Evolutionary conservation across 1,140 invertebrate genomes (phyloP).

Genomic region (Hylaeus volcanicus): DNA sequence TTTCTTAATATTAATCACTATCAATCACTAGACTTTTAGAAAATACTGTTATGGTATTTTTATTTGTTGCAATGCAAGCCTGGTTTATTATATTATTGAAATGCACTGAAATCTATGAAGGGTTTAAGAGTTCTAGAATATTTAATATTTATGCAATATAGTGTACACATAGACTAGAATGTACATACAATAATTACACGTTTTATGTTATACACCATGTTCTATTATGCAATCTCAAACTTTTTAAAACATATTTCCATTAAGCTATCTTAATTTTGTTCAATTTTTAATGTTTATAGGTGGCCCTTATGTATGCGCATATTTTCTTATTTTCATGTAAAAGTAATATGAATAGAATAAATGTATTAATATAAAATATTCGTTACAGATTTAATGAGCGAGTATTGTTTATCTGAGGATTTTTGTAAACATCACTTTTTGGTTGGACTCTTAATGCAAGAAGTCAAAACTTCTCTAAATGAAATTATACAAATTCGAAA

Average conservation of each 20-base stretch:
- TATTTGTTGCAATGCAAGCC: slow-evolving; percentile 39
- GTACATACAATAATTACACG: background rate
- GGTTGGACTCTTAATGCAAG: slow-evolving; percentile 89
- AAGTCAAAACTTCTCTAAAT: slow-evolving; percentile 89
- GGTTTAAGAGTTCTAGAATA: background rate
- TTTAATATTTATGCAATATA: background rate
- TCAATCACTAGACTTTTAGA: slow-evolving; percentile 34
- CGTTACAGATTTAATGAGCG: slow-evolving; percentile 81
- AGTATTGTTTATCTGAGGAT: slow-evolving; percentile 86
- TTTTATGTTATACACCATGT: slow-evolving; percentile 2
- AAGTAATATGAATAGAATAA: background rate
- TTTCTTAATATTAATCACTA: slow-evolving; percentile 38
- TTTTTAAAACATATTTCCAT: background rate
- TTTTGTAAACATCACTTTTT: slow-evolving; percentile 95
- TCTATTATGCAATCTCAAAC: background rate
- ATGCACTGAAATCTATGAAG: slow-evolving; percentile 13
- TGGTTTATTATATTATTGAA: slow-evolving; percentile 28
- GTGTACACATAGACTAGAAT: background rate
- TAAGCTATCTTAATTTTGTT: slow-evolving; percentile 33
- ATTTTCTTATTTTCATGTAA: slow-evolving; percentile 19
- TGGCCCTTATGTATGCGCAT: slow-evolving; percentile 25
- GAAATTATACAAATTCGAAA: slow-evolving; percentile 91
- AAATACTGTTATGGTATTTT: slow-evolving; percentile 31
- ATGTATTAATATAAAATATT: slow-evolving; percentile 34
- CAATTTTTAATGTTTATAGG: slow-evolving; percentile 31